These are phyloP conservation scores for Montipora capricornis DNA, from an alignment of 64 coral and sea anemone species.

Conservation along the genomic window DNA sequence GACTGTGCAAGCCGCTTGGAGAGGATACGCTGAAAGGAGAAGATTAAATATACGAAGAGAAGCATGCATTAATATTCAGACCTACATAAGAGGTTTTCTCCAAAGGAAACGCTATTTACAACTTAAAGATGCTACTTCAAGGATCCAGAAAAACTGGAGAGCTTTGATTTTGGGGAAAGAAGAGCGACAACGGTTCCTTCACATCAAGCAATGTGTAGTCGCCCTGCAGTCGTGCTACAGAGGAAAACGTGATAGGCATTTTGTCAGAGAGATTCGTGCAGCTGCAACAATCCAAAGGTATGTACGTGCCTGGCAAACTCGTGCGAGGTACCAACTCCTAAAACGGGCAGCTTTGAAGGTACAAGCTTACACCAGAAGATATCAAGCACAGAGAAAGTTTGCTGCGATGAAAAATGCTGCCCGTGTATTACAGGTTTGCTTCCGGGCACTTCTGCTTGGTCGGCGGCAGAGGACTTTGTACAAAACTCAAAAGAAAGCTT, in stretches of 20 bases:
- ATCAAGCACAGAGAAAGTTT: constrained; percentile 28
- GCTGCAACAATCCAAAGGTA: constrained; percentile 62
- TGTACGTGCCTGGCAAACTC: constrained; percentile 25
- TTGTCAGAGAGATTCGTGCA: constrained; percentile 56
- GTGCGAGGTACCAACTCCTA: background rate
- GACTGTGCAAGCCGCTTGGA: constrained; percentile 70
- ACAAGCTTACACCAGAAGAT: constrained; percentile 50
- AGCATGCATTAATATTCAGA: constrained; percentile 65
- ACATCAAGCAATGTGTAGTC: constrained; percentile 25
- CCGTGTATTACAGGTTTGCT: constrained; percentile 11
- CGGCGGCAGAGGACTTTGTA: constrained; percentile 7
- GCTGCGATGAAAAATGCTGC: background rate
- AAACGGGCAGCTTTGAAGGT: constrained; percentile 44
- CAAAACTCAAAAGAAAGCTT: constrained; percentile 33
- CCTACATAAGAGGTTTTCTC: constrained; percentile 32
- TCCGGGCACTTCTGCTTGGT: constrained; percentile 31
- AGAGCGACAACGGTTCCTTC: constrained; percentile 27
- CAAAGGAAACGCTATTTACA: constrained; percentile 18
- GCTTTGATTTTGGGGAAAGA: background rate
- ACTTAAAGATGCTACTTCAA: constrained; percentile 45
- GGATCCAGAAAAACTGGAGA: constrained; percentile 47
- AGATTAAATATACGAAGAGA: constrained; percentile 3
- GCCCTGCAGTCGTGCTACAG: constrained; percentile 51
- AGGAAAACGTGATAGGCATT: constrained; percentile 48
- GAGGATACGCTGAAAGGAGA: constrained; percentile 45